Base-by-base conservation (phyloP, 1,140 invertebrate species). In the Tetramorium parvispinum region DNA sequence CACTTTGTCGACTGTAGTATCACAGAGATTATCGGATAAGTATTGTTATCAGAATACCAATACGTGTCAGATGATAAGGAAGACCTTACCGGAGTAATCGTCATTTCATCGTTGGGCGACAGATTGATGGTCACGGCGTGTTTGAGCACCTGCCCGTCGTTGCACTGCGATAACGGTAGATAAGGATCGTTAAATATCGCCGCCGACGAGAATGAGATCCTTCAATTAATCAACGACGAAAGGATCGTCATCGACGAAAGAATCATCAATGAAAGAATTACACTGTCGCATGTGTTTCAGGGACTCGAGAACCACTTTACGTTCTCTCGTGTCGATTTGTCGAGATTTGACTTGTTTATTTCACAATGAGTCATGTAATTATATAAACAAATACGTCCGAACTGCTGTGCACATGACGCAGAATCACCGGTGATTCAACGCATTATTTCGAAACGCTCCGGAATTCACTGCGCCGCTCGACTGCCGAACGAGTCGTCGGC, bases 61-160 rank as follows among this genome's bases (percentile, higher is more conserved):
- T 21, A 46, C 7, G 21, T n/a, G 21, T 7, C 3, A 21, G 13
- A 46, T 32, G 43, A 82, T 57, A 13, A 82, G 24, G 18, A 8
- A 37, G 27, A 65, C 21, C 83, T 91, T 87, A 93, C 92, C 89
- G 92, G 91, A 27, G 76, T 92, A 75, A 93, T 88, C 10, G 90
- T 89, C 78, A 92, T 88, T 77, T 92, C 90, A 82, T 77, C 82
- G 3, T 89, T 53, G 7, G 87, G 40, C 7, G 88, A 87, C 49
- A 92, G 0, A 75, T 87, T 85, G 77, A 93, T 92, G 18, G 63
- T 91, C 21, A 78, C 81, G 21, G 91, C 92, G 8, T 92, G 32
- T 46, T 91, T 89, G n/a, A 86, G 43, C 40, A 78, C 43, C 81
- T 61, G 57, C 5, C 59, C 66, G 61, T 88, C 68, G 6, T 87